These are phyloP conservation scores for Garra rufa DNA, from an alignment of 2,113 vertebrate genomes.

Conservation along the genomic window DNA sequence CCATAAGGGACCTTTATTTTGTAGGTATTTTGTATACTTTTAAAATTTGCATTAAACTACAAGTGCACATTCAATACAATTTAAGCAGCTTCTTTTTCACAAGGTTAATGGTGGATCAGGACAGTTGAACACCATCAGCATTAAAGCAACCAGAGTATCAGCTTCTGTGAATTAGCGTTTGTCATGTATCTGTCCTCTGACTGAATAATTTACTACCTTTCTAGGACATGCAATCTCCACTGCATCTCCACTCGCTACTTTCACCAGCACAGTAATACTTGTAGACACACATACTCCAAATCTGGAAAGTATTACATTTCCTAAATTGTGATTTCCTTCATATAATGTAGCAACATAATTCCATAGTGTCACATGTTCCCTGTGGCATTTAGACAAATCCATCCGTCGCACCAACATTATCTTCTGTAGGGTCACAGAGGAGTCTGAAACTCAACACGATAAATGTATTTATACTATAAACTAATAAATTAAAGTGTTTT, in stretches of 20 bases:
- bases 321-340: background rate
- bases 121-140: background rate
- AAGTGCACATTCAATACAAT: background rate
- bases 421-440: background rate
- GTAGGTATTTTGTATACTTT: no score
- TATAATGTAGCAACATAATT: background rate
- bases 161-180: background rate
- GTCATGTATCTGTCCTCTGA: slow-evolving; percentile 8
- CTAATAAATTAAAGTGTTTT: no score
- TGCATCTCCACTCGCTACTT: background rate
- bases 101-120: background rate
- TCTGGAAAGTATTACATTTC: background rate
- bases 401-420: background rate
- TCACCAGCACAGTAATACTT: background rate
- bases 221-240: background rate
- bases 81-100: background rate
- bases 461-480: no score
- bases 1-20: no score
- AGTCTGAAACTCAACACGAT: background rate
- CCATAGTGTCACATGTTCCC: background rate
- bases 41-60: background rate
- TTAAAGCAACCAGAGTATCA: background rate
- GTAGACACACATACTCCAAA: background rate
- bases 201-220: slow-evolving; percentile 23
- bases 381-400: background rate